Conservation (phyloP, 2,113 vertebrate species). For the Phaethornis superciliosus region DNA sequence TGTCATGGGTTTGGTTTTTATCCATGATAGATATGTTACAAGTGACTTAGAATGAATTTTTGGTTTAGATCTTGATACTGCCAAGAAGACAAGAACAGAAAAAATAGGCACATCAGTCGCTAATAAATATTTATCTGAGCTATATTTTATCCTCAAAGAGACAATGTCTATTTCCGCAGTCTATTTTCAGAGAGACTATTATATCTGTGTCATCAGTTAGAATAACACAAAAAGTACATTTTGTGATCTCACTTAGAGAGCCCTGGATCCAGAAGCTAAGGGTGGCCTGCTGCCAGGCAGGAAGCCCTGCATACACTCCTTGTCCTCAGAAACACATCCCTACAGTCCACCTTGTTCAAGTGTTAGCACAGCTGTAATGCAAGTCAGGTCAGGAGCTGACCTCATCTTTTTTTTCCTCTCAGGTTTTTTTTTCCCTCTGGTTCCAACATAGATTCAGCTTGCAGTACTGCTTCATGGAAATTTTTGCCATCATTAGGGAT, state of each 20-base stretch:
- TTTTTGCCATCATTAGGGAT: background rate
- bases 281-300: background rate
- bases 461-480: background rate
- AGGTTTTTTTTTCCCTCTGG: background rate
- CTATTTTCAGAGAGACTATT: background rate
- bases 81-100: background rate
- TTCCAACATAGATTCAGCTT: background rate
- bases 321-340: background rate
- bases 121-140: background rate
- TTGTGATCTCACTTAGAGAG: background rate
- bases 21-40: background rate
- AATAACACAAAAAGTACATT: background rate
- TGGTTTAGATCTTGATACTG: conserved; percentile 3
- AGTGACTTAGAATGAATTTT: background rate
- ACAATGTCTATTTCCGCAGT: background rate
- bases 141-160: background rate
- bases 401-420: background rate
- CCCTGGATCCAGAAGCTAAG: background rate
- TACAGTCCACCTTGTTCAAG: background rate
- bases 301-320: background rate
- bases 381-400: background rate
- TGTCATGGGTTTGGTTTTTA: background rate
- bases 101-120: background rate
- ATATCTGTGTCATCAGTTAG: background rate
- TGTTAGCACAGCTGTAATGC: background rate